A percentile compares a stretch with the other conserved stretches of the same genome.
phyloP scores from a whole-genome alignment of 2,888 invertebrate genomes.

The Nomada lathburiana region DNA sequence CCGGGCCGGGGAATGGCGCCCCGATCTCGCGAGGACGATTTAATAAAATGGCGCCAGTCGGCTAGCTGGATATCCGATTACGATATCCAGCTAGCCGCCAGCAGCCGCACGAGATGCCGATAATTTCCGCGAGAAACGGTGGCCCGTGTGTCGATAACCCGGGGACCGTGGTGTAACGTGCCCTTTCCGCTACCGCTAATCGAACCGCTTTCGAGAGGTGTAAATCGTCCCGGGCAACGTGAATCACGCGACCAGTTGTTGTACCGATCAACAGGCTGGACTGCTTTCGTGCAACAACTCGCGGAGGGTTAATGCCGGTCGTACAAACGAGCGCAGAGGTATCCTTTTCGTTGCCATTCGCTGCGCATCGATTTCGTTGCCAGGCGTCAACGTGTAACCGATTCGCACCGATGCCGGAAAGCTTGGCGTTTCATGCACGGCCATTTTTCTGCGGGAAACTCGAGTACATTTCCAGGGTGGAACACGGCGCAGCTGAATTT shows the following conservation, averaged over 20 bases:
- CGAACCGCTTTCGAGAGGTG: constrained; percentile 15
- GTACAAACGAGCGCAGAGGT: too few species aligned
- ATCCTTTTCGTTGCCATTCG: too few species aligned
- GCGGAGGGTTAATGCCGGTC: too few species aligned
- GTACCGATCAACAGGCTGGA: not conserved
- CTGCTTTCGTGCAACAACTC: too few species aligned
- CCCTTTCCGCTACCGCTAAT: constrained; percentile 19
- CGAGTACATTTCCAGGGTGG: too few species aligned
- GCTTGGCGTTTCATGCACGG: too few species aligned
- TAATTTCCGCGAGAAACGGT: constrained; percentile 66
- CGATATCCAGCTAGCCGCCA: constrained; percentile 63
- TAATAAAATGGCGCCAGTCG: constrained; percentile 73
- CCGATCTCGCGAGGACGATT: constrained; percentile 65
- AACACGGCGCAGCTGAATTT: too few species aligned
- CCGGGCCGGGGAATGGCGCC: constrained; percentile 52
- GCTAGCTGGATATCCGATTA: constrained; percentile 71
- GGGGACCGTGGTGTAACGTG: constrained; percentile 8
- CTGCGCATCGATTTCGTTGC: not conserved
- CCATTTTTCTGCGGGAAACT: too few species aligned
- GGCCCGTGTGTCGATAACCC: constrained; percentile 62
- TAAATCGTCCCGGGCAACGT: not conserved
- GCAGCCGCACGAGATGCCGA: constrained; percentile 34
- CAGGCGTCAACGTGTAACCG: too few species aligned
- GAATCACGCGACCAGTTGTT: not conserved
- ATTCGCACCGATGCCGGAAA: too few species aligned